phyloP scores from a whole-genome alignment of 2,113 vertebrate genomes.

The Tupaia chinensis region DNA sequence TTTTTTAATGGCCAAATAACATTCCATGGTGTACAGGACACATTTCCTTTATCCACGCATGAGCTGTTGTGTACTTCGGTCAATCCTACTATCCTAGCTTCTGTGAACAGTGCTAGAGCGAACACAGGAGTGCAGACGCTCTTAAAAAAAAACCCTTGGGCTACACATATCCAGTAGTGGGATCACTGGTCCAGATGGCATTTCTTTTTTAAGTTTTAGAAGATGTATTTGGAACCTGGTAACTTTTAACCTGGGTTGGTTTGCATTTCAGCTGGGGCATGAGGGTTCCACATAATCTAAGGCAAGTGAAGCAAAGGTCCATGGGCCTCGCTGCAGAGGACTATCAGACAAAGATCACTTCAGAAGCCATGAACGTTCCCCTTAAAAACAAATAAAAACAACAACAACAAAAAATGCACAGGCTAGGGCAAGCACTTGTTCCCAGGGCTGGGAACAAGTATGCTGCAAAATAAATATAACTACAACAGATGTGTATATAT shows the following conservation, averaged over 20 bases:
- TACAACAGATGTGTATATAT: not conserved
- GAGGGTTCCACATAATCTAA: not conserved
- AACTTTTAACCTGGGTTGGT: not conserved
- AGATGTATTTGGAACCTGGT: not conserved
- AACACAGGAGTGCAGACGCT: no score
- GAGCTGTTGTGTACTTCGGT: no score
- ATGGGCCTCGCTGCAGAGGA: not conserved
- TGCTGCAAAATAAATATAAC: not conserved
- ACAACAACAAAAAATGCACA: not conserved
- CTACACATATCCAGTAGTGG: no score
- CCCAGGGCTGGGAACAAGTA: not conserved
- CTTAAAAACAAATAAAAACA: not conserved
- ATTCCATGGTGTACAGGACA: no score
- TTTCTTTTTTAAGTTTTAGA: not conserved
- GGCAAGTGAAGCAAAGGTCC: not conserved
- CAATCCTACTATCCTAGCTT: no score
- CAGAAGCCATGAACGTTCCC: not conserved
- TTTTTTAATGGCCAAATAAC: no score
- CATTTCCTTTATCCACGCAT: no score
- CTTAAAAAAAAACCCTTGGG: no score
- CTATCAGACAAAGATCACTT: not conserved
- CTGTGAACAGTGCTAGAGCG: no score
- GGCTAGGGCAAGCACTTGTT: no score
- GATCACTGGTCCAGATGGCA: no score
- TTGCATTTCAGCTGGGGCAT: not conserved